A percentile compares a stretch with the other conserved stretches of the same genome.
Conservation (phyloP, 2,113 vertebrate species). For the Cyprinodon variegatus region DNA sequence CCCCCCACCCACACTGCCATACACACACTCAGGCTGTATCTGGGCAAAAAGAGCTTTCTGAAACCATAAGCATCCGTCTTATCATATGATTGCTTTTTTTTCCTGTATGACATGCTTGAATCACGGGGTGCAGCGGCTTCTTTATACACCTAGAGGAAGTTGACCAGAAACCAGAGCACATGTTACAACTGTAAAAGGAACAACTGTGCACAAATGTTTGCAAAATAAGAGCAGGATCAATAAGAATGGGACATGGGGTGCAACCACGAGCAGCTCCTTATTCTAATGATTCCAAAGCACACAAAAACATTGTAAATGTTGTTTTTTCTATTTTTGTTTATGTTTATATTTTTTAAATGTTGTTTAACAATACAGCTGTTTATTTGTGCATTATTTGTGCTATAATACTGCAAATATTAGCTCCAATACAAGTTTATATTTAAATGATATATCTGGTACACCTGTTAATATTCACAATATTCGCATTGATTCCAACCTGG, state of each 20-base stretch:
- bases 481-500: neutral
- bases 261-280: slow-evolving; percentile 13
- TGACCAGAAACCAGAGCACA: slow-evolving; percentile 46
- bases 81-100: slow-evolving; percentile 67
- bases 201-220: slow-evolving; percentile 37
- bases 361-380: neutral
- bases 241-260: slow-evolving; percentile 11
- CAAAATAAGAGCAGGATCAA: slow-evolving; percentile 32
- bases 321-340: too few relatives aligned
- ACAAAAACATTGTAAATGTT: slow-evolving; percentile 14
- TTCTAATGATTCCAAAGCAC: slow-evolving; percentile 1
- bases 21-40: slow-evolving; percentile 68
- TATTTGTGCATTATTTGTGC: neutral
- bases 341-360: too few relatives aligned
- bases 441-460: neutral
- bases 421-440: neutral
- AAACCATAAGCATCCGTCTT: slow-evolving; percentile 65
- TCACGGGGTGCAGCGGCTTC: slow-evolving; percentile 61
- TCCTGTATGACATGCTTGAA: slow-evolving; percentile 55
- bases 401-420: neutral
- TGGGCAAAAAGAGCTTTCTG: slow-evolving; percentile 75
- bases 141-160: slow-evolving; percentile 66
- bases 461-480: neutral
- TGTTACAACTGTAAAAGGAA: slow-evolving; percentile 40
- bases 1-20: slow-evolving; percentile 66